These are phyloP conservation scores for Elgaria multicarinata DNA, from an alignment of 2,113 vertebrate genomes.

Conservation along the genomic window DNA sequence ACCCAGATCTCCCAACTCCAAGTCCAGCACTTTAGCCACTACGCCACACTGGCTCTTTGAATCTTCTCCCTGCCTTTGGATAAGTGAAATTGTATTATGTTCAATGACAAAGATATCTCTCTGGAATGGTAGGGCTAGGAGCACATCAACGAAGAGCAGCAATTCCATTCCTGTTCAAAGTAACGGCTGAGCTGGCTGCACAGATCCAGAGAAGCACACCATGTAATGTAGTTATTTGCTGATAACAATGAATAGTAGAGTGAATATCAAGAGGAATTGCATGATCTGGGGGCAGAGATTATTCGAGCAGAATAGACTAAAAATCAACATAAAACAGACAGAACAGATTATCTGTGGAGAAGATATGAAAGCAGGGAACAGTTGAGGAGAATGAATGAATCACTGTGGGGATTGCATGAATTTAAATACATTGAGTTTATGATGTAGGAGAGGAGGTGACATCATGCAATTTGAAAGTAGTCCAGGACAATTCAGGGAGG, in stretches of 20 bases:
- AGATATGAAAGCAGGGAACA: neutral
- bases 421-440: neutral
- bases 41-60: no score
- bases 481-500: neutral
- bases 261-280: neutral
- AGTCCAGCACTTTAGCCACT: no score
- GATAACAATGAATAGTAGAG: neutral
- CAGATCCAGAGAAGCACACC: neutral
- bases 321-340: neutral
- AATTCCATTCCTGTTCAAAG: neutral
- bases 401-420: neutral
- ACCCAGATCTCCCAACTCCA: no score
- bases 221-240: neutral
- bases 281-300: neutral
- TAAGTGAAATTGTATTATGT: neutral
- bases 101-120: neutral
- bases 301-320: neutral
- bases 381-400: neutral
- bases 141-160: no score
- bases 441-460: neutral
- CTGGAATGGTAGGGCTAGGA: neutral
- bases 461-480: neutral
- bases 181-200: neutral
- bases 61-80: neutral
- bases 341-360: neutral